These are phyloP conservation scores for Melanotus villosus DNA, from an alignment of 2,888 invertebrate species.

Conservation along the genomic window DNA sequence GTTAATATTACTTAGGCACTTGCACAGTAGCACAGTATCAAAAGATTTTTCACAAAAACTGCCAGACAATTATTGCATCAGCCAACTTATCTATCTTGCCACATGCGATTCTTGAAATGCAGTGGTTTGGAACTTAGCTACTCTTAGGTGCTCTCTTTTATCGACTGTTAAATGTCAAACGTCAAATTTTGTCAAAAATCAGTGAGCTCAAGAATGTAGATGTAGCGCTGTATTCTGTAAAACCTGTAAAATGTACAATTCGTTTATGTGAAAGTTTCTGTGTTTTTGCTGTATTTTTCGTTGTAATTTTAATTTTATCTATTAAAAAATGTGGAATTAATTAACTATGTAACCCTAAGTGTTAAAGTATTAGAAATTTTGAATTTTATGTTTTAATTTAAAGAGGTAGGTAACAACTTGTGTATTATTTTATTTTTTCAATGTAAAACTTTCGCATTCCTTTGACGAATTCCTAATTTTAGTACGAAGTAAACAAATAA, in stretches of 20 bases:
- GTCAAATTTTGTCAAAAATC: no score
- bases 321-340: background rate
- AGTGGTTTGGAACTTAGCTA: background rate
- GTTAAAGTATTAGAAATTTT: no score
- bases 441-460: background rate
- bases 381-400: no score
- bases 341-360: no score
- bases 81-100: conserved; percentile 42
- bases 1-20: conserved; percentile 15
- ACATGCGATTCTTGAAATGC: conserved; percentile 38
- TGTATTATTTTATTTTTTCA: background rate
- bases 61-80: conserved; percentile 50
- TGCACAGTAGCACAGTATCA: conserved; percentile 14
- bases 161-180: no score
- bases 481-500: background rate
- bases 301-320: background rate
- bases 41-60: conserved; percentile 1
- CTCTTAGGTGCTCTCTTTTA: no score
- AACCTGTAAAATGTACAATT: background rate
- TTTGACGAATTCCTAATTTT: background rate
- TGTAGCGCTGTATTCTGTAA: no score
- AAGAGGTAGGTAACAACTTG: background rate
- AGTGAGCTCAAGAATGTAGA: no score
- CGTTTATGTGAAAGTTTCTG: background rate
- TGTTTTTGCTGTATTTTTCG: background rate